Conservation (phyloP, 2,888 invertebrate genomes). For the Elysia crispata region DNA sequence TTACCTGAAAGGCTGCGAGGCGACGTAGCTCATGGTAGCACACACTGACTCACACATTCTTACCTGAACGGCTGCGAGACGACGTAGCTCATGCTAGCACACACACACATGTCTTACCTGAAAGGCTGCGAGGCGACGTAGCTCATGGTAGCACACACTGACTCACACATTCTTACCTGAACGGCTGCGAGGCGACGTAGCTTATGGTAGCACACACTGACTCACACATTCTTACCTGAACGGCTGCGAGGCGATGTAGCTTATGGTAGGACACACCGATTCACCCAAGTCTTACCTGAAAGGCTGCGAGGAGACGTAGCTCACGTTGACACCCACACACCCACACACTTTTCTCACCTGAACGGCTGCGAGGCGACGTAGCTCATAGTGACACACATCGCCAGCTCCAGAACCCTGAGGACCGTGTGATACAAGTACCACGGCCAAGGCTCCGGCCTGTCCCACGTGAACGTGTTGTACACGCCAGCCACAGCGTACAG, state of each 20-base stretch:
- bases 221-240: constrained; percentile 79
- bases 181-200: constrained; percentile 88
- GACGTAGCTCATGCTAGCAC: too few relatives aligned
- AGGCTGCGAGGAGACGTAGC: constrained; percentile 89
- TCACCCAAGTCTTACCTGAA: constrained; percentile 74
- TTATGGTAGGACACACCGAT: constrained; percentile 89
- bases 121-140: too few relatives aligned
- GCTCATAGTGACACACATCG: constrained; percentile 88
- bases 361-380: constrained; percentile 88
- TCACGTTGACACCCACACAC: constrained; percentile 89
- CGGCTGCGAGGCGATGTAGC: constrained; percentile 89
- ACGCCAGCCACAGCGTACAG: constrained; percentile 88
- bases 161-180: constrained; percentile 89
- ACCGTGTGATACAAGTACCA: constrained; percentile 95
- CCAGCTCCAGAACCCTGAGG: constrained; percentile 89
- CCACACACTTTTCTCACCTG: constrained; percentile 82
- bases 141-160: constrained; percentile 85
- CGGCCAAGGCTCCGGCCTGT: constrained; percentile 84
- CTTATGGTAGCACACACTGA: constrained; percentile 88
- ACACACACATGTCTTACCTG: too few relatives aligned
- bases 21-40: constrained; percentile 81
- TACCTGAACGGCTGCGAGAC: too few relatives aligned
- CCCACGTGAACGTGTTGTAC: constrained; percentile 74
- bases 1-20: too few relatives aligned
- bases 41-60: constrained; percentile 92